Conservation (phyloP, 2,113 vertebrate species). For the Melanerpes aurifrons region DNA sequence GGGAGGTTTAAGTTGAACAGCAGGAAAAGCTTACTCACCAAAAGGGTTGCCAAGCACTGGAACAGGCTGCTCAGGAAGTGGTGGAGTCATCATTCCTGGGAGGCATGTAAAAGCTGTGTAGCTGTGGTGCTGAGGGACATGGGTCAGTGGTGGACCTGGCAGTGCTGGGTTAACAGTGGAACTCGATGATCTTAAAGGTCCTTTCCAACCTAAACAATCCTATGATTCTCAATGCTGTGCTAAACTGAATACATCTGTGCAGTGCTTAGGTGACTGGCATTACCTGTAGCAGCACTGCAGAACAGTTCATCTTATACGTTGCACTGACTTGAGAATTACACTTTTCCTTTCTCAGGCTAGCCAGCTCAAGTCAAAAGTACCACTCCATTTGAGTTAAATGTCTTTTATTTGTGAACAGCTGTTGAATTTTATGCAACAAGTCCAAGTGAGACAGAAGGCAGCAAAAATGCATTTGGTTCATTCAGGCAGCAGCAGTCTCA, state of each 20-base stretch:
- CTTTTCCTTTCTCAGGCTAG: not conserved
- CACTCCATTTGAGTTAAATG: not conserved
- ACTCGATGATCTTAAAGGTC: not conserved
- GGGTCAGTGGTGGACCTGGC: not conserved
- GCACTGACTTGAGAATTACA: not conserved
- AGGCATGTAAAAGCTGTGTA: not conserved
- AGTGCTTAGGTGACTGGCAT: not conserved
- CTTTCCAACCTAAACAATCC: not conserved
- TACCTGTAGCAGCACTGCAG: not conserved
- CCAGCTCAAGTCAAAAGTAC: not conserved
- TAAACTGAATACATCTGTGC: not conserved
- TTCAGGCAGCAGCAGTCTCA: not conserved
- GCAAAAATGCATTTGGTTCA: not conserved
- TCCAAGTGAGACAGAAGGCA: not conserved
- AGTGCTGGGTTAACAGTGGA: not conserved
- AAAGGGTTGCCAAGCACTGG: not conserved
- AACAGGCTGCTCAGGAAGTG: not conserved
- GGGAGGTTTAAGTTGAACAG: not conserved
- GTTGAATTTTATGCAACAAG: not conserved
- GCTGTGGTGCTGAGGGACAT: not conserved
- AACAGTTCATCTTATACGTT: not conserved
- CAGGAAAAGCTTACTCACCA: not conserved
- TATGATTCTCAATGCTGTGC: not conserved
- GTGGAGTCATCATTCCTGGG: not conserved
- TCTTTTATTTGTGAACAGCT: not conserved